A percentile compares a stretch with the other conserved stretches of the same genome.
Evolutionary conservation across 1,140 invertebrate species (phyloP).

Genomic region (Tetragonula clypearis): DNA sequence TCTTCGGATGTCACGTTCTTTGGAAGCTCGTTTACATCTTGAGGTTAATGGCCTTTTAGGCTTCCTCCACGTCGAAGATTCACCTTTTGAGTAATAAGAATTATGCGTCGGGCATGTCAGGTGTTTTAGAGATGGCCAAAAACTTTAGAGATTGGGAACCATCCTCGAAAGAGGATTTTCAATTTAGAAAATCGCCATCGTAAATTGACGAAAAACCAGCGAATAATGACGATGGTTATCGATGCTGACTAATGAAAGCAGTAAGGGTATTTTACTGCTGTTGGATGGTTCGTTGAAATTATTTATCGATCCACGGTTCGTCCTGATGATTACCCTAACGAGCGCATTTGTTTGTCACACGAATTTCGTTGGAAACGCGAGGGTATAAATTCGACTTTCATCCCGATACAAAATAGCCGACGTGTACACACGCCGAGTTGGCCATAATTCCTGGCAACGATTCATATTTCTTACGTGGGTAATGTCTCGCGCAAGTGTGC

Average conservation of each 20-base stretch:
- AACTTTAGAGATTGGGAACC: no score
- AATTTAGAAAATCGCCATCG: background rate
- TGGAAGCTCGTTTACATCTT: no score
- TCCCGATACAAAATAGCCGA: constrained; percentile 10
- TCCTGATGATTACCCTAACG: background rate
- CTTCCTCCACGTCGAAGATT: no score
- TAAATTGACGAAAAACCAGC: background rate
- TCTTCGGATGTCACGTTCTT: no score
- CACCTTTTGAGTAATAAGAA: no score
- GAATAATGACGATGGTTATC: background rate
- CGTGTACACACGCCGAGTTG: background rate
- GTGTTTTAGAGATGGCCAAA: no score
- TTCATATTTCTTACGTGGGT: constrained; percentile 37
- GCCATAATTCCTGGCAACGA: constrained; percentile 31
- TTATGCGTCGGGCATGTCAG: no score
- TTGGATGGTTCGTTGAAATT: background rate
- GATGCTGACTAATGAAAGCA: background rate
- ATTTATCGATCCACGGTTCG: background rate
- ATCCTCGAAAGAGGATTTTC: no score
- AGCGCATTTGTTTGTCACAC: background rate
- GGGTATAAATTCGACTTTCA: constrained; percentile 37
- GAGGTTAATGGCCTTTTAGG: no score
- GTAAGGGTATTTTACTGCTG: background rate
- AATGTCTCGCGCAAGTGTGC: background rate
- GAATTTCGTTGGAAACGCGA: no score